A percentile compares a stretch with the other conserved stretches of the same genome.
These are phyloP conservation scores for Sarcophaga caerulescens DNA, from an alignment of 2,888 invertebrate genomes.

Conservation along the genomic window DNA sequence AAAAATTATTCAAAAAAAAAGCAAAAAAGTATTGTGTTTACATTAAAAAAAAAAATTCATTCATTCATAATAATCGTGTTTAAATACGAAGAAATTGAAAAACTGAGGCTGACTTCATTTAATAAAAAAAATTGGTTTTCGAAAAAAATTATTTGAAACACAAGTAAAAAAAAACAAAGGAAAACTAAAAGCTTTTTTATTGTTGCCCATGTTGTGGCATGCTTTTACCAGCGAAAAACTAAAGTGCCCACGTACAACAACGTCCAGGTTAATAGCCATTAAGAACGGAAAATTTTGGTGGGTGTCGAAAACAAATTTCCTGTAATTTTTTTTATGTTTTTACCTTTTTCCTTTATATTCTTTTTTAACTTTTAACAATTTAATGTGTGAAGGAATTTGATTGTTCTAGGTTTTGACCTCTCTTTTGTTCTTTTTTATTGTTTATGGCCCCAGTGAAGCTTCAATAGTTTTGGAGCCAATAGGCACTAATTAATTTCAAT, in stretches of 20 bases:
- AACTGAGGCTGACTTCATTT: not conserved
- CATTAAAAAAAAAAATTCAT: no score
- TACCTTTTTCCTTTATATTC: not conserved
- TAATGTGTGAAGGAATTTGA: not conserved
- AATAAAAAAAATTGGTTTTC: not conserved
- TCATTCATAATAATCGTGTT: no score
- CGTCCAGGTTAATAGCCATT: constrained; percentile 20
- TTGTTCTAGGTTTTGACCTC: not conserved
- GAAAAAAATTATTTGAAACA: not conserved
- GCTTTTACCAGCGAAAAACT: not conserved
- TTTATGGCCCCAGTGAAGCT: not conserved
- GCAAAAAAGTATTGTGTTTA: not conserved
- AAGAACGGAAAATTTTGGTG: not conserved
- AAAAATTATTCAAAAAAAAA: not conserved
- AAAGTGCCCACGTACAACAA: not conserved
- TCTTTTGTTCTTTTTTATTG: not conserved
- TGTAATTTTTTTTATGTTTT: not conserved
- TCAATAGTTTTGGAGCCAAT: no score
- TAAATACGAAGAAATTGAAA: not conserved
- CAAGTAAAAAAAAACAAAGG: not conserved
- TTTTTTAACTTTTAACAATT: not conserved
- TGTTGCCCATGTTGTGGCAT: constrained; percentile 2
- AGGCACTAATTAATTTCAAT: no score
- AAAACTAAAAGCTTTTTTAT: constrained; percentile 14
- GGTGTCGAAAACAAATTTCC: constrained; percentile 2